These are phyloP conservation scores for Prionailurus viverrinus DNA, from an alignment of 2,113 vertebrate genomes.

Conservation along the genomic window DNA sequence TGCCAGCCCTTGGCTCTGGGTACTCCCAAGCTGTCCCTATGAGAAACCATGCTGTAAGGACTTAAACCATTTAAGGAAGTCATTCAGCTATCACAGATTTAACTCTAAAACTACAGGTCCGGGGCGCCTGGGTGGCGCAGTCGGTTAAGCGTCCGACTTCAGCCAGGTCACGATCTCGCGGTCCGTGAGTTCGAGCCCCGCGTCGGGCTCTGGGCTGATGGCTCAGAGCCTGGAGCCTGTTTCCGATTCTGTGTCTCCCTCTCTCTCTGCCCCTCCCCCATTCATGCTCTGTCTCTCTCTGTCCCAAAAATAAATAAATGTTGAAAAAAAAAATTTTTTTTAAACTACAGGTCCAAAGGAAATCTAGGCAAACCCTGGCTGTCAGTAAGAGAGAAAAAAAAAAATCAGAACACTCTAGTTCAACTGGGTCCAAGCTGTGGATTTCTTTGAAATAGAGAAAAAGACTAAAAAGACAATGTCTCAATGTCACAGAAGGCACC, in stretches of 20 bases:
- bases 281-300: too few relatives aligned
- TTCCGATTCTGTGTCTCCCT: too few relatives aligned
- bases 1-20: slow-evolving; percentile 96
- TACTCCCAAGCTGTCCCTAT: slow-evolving; percentile 97
- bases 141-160: too few relatives aligned
- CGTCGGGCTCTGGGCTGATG: too few relatives aligned
- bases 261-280: too few relatives aligned
- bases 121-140: too few relatives aligned
- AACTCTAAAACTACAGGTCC: background rate
- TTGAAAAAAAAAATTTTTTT: too few relatives aligned
- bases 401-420: background rate
- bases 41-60: slow-evolving; percentile 55
- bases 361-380: background rate
- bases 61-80: background rate
- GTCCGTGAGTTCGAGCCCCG: too few relatives aligned
- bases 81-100: background rate
- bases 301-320: too few relatives aligned
- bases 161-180: too few relatives aligned
- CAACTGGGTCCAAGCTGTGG: background rate
- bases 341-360: too few relatives aligned
- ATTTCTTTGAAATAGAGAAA: slow-evolving; percentile 21
- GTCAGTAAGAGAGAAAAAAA: background rate
- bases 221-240: too few relatives aligned
- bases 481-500: background rate
- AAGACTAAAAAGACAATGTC: background rate